Percentiles rank a stretch among this genome's conserved stretches.
phyloP scores from a whole-genome alignment of 2,113 vertebrate species.

The Prionailurus viverrinus region DNA sequence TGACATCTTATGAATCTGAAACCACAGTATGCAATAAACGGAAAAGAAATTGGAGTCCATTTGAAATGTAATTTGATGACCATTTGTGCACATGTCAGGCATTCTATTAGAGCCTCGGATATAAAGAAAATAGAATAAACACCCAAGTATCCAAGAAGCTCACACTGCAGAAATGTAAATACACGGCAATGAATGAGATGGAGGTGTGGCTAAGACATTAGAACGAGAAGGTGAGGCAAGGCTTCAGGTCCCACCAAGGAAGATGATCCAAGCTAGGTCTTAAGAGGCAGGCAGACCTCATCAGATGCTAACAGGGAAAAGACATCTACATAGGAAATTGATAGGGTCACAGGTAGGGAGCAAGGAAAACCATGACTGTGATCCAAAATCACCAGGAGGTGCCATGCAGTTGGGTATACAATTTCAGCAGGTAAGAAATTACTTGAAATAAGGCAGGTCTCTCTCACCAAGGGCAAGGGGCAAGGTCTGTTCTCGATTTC shows the following conservation, averaged over 20 bases:
- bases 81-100: background rate
- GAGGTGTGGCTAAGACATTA: background rate
- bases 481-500: background rate
- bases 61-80: conserved; percentile 54
- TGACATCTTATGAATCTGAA: conserved; percentile 64
- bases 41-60: background rate
- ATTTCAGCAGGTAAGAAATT: background rate
- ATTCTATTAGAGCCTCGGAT: background rate
- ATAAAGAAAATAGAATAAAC: conserved; percentile 47
- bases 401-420: background rate
- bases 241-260: background rate
- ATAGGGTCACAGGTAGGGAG: background rate
- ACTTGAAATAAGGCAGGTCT: background rate
- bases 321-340: background rate
- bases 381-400: background rate
- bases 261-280: background rate
- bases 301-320: background rate
- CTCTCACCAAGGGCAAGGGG: background rate
- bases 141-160: background rate
- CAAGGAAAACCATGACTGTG: background rate
- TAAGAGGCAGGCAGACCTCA: background rate
- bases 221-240: background rate
- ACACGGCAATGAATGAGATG: background rate
- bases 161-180: background rate
- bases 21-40: background rate